Base-by-base conservation (phyloP, 1,140 invertebrate genomes). In the Bursaphelenchus mucronatus region DNA sequence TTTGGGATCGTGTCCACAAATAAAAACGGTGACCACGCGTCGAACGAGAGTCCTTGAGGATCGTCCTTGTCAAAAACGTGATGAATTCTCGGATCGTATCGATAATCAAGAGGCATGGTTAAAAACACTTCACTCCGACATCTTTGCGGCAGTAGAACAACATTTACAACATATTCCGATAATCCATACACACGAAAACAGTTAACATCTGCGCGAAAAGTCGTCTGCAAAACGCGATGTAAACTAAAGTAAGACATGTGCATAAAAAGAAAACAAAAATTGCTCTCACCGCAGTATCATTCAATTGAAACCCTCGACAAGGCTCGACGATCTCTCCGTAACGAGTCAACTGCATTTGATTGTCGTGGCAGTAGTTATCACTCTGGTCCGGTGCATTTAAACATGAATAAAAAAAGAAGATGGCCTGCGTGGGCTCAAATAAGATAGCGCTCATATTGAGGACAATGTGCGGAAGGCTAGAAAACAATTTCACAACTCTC, bases 281-380 rank as follows among this genome's bases (percentile, higher is more conserved):
- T 30, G 30, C 1, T 49, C 13, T 59, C 57, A 11, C 40, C 40
- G 57, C 13, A 39, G 15, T 59, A 11, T 68, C 64, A 13, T 15
- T 47, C 17, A 57, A 7, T 5, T 46, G 40, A 13, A 68, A 15
- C 6, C 63, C 63, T 11, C 73, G 53, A 63, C 73, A 75, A 4
- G 73, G 73, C 73, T 64, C 67, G 39, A 78, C 66, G 44, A 75
- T 75, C 21, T 44, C 40, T 15, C 63, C 66, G 52, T 62, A 72
- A n/a, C 63, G 50, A 15, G 8, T 10, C 13, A 49, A 55, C 52
- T 78, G 73, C 59, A 44, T 53, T 50, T 21, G 17, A 15, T 76
- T 69, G 30, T 76, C 66, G 44, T 79, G 68, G 49, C 77, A 79
- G 51, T 80, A 79, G 9, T 62, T 50, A 50, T 79, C 78, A 9